A percentile compares a stretch with the other conserved stretches of the same genome.
Evolutionary conservation across 2,888 invertebrate species (phyloP).

Genomic region (Meghimatium bilineatum): DNA sequence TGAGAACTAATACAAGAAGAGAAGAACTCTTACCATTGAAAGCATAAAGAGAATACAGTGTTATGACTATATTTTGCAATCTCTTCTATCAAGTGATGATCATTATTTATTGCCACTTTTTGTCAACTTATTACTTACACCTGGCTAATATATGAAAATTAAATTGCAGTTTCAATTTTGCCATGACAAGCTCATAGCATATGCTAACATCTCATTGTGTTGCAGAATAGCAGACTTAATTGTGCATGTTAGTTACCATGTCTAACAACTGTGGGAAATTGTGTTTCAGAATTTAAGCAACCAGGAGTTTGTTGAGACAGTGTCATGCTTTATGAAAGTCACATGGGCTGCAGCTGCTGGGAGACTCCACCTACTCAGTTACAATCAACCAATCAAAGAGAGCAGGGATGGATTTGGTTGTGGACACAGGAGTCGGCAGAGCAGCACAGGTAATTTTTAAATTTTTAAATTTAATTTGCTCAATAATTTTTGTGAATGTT

Average conservation of each 20-base stretch:
- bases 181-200: too few relatives aligned
- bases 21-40: too few relatives aligned
- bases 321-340: constrained; percentile 78
- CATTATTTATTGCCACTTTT: too few relatives aligned
- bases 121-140: too few relatives aligned
- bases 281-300: constrained; percentile 75
- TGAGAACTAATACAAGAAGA: too few relatives aligned
- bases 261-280: not conserved
- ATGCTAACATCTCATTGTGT: too few relatives aligned
- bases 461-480: not conserved
- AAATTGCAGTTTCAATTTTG: too few relatives aligned
- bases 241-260: not conserved
- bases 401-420: constrained; percentile 66
- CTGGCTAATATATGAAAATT: too few relatives aligned
- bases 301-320: constrained; percentile 76
- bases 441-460: constrained; percentile 75
- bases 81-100: too few relatives aligned
- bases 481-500: not conserved
- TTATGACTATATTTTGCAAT: too few relatives aligned
- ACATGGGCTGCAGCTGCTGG: constrained; percentile 79
- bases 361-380: constrained; percentile 76
- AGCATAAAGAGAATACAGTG: too few relatives aligned
- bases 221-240: too few relatives aligned
- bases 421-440: constrained; percentile 75
- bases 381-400: constrained; percentile 75